These are phyloP conservation scores for Elysia crispata DNA, from an alignment of 2,888 invertebrate species.

Conservation along the genomic window DNA sequence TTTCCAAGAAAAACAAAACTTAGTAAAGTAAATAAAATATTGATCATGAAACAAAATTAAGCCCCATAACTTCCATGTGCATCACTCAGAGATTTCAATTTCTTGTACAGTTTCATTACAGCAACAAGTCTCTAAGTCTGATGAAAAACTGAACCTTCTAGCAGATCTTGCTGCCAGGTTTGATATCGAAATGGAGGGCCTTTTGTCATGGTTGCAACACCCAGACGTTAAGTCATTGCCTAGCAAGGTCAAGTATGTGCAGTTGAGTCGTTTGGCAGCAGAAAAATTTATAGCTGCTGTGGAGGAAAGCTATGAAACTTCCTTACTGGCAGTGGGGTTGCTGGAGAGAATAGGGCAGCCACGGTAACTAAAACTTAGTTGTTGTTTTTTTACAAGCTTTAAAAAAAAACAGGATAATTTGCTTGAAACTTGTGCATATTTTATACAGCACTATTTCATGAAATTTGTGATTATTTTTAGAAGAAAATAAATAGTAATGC, in stretches of 20 bases:
- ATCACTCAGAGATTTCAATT: no score
- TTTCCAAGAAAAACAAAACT: no score
- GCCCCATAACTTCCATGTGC: no score
- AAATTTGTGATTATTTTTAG: not conserved
- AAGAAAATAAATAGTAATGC: no score
- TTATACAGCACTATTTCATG: not conserved
- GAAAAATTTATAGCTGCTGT: constrained; percentile 61
- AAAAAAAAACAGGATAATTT: no score
- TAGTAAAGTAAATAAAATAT: no score
- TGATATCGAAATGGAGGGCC: constrained; percentile 67
- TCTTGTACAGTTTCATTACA: no score
- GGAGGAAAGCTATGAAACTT: constrained; percentile 68
- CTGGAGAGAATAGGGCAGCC: constrained; percentile 64
- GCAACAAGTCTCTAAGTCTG: no score
- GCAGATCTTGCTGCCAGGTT: constrained; percentile 68
- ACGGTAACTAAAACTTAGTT: not conserved
- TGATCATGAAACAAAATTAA: no score
- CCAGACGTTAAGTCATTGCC: constrained; percentile 53
- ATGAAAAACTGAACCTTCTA: constrained; percentile 58
- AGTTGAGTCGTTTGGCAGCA: constrained; percentile 60
- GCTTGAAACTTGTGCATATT: no score
- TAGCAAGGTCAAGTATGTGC: constrained; percentile 20
- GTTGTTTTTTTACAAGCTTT: not conserved
- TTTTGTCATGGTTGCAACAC: constrained; percentile 66
- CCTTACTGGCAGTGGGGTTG: constrained; percentile 65